Base-by-base conservation (phyloP, 1,140 invertebrate genomes). In the Neuroterus valhalla region DNA sequence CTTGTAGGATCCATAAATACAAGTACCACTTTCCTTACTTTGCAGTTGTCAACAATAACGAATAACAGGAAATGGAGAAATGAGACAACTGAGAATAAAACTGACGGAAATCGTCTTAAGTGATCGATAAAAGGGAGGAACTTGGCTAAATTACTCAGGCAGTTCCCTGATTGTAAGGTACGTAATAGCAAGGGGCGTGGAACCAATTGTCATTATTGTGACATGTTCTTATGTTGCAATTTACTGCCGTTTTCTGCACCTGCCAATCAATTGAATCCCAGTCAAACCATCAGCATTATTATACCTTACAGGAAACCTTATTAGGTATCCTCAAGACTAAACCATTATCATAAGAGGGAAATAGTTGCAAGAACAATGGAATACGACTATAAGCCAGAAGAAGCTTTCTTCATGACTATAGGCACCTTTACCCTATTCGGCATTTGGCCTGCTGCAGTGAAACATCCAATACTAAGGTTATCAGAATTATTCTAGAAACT, bases 391-490 rank as follows among this genome's bases (percentile, higher is more conserved):
- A 14, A 38, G 8, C 55, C 55, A 26, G 55, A 62, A 31, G 55
- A 38, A 15, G 55, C 55, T 15, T 62, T 62, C 31, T 23, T 62
- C 14, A 62, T 14, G 11, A 62, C 55, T 15, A 12, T 62, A 31
- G 23, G 11, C 3, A 62, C 55, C 31, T 62, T 62, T 4, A 62
- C 55, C 6, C 31, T 62, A 62, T 62, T 62, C 8, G 55, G 55
- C 21, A 11, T 62, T 3, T 62, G 55, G 55, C 55, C 55, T 31
- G 31, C 55, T 15, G 55, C 55, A n/a, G 26, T 62, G 1, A 62
- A 6, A 38, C 55, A 62, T 62, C 55, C 55, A 31, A n/a, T 31
- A n/a, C n/a, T 62, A 62, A 62, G 55, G 55, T 62, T 62, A 62
- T 62, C 15, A 50, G 21, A 62, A 19, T 52, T 52, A 21, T 19